Evolutionary conservation across 2,888 invertebrate genomes (phyloP), one percentile per base, ranked within the genome.

Genomic region (Acrobasis suavella): DNA sequence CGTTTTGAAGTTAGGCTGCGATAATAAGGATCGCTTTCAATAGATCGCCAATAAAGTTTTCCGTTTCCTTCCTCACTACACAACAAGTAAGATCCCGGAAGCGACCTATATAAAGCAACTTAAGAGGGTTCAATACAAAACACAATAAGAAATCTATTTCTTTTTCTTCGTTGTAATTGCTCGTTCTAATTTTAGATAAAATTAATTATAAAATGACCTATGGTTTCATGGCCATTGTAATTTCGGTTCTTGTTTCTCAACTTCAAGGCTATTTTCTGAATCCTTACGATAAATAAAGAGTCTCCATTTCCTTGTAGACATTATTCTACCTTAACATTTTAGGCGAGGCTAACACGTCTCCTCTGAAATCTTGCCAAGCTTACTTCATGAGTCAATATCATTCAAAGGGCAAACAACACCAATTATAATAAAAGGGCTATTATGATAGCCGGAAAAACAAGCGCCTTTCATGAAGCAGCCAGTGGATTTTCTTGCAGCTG

Each of bases 21-120:
- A 56, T 56, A 56, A 42, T 16, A 56, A 37, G 55, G 39, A 56
- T 56, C 55, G 39, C 9, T 16, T 56, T 56, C 55, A 56, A 56
- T 42, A 42, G 55, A 17, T 42, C 15, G 39, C 52, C 52, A 32
- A n/a, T 37, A 42, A 42, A 56, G 55, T 56, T 56, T 56, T 16
- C 52, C 32, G 22, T 52, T 52, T 52, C 32, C 22, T 52, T 52
- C n/a, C 22, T 10, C n/a, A n/a, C 52, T 22, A 22, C 14, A 17
- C 50, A 22, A 14, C 22, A 32, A 52, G 37, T 32, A 52, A 6
- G 12, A 37, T 22, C 46, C 12, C 32, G 14, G 52, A 52, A 32
- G 32, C 32, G 14, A 52, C 32, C 32, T 32, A 51, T 12, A 51
- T 22, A 14, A 32, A 32, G 7, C 32, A 8, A 32, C 32, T 32